Evolutionary conservation across 2,797 vertebrate species (phyloP).

Genomic region (Cyprinodon diabolis): DNA sequence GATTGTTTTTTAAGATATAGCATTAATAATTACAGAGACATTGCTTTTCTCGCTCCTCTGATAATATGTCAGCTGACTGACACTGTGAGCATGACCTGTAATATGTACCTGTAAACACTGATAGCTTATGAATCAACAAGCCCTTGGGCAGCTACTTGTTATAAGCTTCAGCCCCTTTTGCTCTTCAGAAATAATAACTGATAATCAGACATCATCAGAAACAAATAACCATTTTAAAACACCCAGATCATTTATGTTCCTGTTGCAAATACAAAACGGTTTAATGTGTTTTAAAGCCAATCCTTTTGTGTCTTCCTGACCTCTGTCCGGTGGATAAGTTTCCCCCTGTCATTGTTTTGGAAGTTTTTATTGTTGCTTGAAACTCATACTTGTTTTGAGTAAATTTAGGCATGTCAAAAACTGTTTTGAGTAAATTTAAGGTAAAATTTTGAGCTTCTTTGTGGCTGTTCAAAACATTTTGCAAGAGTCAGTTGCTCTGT

Average conservation of each 20-base stretch:
- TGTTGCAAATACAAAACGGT: background rate
- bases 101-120: background rate
- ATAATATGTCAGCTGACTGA: slow-evolving; percentile 51
- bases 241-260: background rate
- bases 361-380: slow-evolving; percentile 1
- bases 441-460: background rate
- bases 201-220: background rate
- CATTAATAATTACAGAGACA: slow-evolving; percentile 40
- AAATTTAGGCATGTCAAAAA: background rate
- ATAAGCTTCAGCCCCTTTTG: background rate
- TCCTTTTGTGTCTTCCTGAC: background rate
- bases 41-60: slow-evolving; percentile 28
- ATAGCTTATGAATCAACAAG: slow-evolving; percentile 1
- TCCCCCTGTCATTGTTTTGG: slow-evolving; percentile 4
- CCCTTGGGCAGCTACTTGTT: background rate
- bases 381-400: background rate
- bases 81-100: slow-evolving; percentile 3
- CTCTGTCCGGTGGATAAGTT: background rate
- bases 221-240: background rate
- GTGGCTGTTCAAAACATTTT: background rate
- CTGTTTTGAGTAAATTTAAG: slow-evolving; percentile 1
- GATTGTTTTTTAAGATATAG: background rate
- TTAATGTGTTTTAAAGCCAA: background rate
- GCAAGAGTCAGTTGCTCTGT: background rate
- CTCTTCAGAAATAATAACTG: background rate